Base-by-base conservation (phyloP, 2,797 vertebrate genomes). In the Danio choprae region DNA sequence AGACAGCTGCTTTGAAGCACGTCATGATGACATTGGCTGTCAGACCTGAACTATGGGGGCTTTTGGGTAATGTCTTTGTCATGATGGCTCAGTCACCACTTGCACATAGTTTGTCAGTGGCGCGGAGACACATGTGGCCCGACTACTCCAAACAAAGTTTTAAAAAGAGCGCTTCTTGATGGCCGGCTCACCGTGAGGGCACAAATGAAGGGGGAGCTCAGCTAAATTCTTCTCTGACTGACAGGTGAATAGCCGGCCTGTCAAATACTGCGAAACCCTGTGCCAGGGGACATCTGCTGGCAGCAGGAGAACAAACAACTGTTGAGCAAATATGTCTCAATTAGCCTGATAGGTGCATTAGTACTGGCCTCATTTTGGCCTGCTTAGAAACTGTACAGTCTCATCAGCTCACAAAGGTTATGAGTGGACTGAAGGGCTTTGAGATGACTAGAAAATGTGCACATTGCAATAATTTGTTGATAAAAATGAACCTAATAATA, bases 91-190 rank as follows among this genome's bases (percentile, higher is more conserved):
- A 79, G 82, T 89, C 79, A 90, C 72, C 44, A 88, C 81, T 88
- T 93, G 88, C 83, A 86, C 86, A 51, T 86, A 86, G 72, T 86
- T 91, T 88, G 86, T 92, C 85, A 75, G 83, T 91, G 93, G 92
- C 92, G 90, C 88, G 80, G 84, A 87, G 88, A 90, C 75, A 73
- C 84, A 87, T 93, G 92, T 91, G 91, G 85, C 87, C 48, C 13
- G 10, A 86, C 74, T 84, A 95, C 96, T 95, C 95, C 89, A 95
- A 96, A 95, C 93, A 94, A 95, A 94, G 94, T 95, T 93, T 93
- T 96, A 94, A 96, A 95, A 96, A 93, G 92, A 95, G 92, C 92
- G 91, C 85, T 89, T 90, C 65, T 82, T 80, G 87, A 89, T 94
- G 92, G 92, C 92, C 83, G 79, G 84, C 12, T 1, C 81, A 69